These are phyloP conservation scores for Hypomecis atomaria DNA, from an alignment of 2,888 invertebrate species.

Conservation along the genomic window DNA sequence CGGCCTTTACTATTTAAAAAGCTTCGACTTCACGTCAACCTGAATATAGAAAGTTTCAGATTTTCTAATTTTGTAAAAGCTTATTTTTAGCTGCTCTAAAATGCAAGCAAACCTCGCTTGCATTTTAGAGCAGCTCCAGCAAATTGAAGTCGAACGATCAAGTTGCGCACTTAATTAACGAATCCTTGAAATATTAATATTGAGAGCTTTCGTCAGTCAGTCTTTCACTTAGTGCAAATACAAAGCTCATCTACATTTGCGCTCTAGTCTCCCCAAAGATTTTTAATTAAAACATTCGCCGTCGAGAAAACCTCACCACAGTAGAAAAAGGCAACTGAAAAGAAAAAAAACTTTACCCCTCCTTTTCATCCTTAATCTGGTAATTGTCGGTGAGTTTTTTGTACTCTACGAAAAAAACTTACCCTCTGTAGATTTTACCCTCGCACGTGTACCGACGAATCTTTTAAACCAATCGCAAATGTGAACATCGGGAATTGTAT, in stretches of 20 bases:
- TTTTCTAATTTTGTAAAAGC: too few species aligned
- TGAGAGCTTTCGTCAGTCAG: conserved; percentile 47
- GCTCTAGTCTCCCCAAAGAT: conserved; percentile 51
- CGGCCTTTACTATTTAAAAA: conserved; percentile 37
- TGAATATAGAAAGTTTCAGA: not conserved
- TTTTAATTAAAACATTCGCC: conserved; percentile 71
- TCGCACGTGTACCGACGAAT: conserved; percentile 73
- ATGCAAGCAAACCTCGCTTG: not conserved
- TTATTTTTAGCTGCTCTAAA: too few species aligned
- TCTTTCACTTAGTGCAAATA: conserved; percentile 52
- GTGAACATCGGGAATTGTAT: conserved; percentile 58
- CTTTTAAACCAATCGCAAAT: conserved; percentile 69
- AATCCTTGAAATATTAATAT: conserved; percentile 55
- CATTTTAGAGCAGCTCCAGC: too few species aligned
- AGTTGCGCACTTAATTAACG: conserved; percentile 53
- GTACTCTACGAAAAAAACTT: conserved; percentile 64
- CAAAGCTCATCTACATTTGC: conserved; percentile 51
- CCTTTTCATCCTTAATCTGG: conserved; percentile 75
- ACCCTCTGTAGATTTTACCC: conserved; percentile 75
- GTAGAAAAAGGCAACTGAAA: conserved; percentile 64
- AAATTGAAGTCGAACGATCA: conserved; percentile 43
- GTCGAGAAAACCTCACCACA: conserved; percentile 53
- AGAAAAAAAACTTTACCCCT: conserved; percentile 61
- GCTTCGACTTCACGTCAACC: conserved; percentile 8
- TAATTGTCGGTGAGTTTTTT: conserved; percentile 77